Conservation (phyloP, 2,888 invertebrate species). For the Dolichopus griseipennis region DNA sequence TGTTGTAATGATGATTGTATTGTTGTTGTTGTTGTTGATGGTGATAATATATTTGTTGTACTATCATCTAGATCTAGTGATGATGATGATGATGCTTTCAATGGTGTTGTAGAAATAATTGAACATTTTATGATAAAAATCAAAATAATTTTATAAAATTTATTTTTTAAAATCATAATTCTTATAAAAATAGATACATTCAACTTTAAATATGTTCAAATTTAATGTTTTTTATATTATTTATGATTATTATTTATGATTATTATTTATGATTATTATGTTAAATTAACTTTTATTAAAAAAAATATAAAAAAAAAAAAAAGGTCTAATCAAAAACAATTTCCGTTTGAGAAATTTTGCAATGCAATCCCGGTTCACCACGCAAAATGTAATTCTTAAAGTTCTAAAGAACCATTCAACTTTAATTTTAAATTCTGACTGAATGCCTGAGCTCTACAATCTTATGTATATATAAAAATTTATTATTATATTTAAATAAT, state of each 20-base stretch:
- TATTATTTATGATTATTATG: no score
- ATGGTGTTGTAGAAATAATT: background rate
- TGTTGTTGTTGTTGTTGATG: no score
- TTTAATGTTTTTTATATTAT: no score
- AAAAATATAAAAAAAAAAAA: no score
- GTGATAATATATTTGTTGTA: background rate
- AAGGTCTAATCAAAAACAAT: background rate
- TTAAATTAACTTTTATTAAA: no score
- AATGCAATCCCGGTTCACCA: background rate
- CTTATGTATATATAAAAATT: background rate
- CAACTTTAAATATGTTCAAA: no score
- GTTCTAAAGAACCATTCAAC: background rate
- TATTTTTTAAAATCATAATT: background rate
- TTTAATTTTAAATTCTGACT: background rate
- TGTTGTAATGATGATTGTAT: background rate
- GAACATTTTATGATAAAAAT: background rate
- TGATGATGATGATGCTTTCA: background rate
- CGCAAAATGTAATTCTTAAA: no score
- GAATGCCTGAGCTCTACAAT: background rate
- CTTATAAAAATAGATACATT: background rate
- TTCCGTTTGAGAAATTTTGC: slow-evolving; percentile 2
- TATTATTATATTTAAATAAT: background rate
- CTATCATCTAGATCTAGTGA: background rate
- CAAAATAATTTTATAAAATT: background rate
- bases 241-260: no score